Evolutionary conservation across 2,888 invertebrate species (phyloP).

Genomic region (Cryptocephalus primarius): DNA sequence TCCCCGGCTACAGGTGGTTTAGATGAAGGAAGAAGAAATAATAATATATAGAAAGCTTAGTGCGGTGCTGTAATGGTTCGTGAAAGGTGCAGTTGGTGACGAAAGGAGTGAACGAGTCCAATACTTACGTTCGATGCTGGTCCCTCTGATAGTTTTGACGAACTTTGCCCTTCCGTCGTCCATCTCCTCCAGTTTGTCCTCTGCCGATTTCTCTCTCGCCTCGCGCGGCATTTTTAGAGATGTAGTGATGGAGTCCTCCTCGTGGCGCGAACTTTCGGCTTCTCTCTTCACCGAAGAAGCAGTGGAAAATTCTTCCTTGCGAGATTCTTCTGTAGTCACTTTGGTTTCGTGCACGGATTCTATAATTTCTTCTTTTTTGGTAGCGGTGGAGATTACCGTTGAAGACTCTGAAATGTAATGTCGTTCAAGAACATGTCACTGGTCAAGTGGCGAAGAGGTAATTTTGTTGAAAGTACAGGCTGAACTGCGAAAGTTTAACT

Average conservation of each 20-base stretch:
- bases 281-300: neutral
- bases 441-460: neutral
- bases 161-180: conserved; percentile 57
- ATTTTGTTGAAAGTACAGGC: too few relatives aligned
- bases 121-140: conserved; percentile 70
- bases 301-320: neutral
- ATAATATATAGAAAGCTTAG: neutral
- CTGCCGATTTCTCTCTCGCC: conserved; percentile 21
- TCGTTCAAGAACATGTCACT: neutral
- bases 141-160: conserved; percentile 63
- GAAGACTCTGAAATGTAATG: neutral
- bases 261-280: conserved; percentile 1
- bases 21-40: conserved; percentile 5
- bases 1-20: conserved; percentile 57
- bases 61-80: too few relatives aligned
- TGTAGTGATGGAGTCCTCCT: conserved; percentile 14
- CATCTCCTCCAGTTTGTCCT: conserved; percentile 22
- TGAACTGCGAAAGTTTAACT: too few relatives aligned
- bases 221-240: conserved; percentile 9
- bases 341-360: neutral
- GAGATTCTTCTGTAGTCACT: neutral
- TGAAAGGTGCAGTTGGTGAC: too few relatives aligned
- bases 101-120: too few relatives aligned
- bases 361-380: neutral
- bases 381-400: neutral